Base-by-base conservation (phyloP, 2,113 vertebrate species). In the Eidolon helvum region DNA sequence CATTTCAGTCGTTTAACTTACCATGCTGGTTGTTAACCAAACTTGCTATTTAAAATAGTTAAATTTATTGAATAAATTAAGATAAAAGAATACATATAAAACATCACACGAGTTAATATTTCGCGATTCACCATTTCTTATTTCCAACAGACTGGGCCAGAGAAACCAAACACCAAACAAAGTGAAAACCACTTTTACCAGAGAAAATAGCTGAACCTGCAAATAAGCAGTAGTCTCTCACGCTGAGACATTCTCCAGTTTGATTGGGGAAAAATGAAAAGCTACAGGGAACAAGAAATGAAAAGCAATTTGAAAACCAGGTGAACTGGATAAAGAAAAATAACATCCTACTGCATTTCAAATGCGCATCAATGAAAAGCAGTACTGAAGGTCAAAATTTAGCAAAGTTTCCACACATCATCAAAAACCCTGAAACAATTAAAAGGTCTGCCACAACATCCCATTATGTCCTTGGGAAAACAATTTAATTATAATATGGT, bases 301-400 rank as follows among this genome's bases (percentile, higher is more conserved):
- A 95, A 96, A 97, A 95, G 82, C 90, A 96, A 97, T 91, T 91
- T 55, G 75, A 93, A 93, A 96, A 92, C 53, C 77, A 96, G 45
- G 57, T 89, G 82, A 93, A 79, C 59, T 92, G 80, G 77, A 89
- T 95, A 87, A 84, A 22, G 40, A 86, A 88, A 92, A 86, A 53
- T 61, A 88, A n/a, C 83, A 82, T 57, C n/a, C 35, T 55, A 19
- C 69, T 43, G 30, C 14, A 92, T 75, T 78, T 75, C 71, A 95
- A 92, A 57, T 38, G n/a, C 12, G 30, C 33, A 65, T 55, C 78
- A 63, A 4, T 63, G 50, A 95, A 79, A 83, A 96, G 2, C 16
- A 15, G 53, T 69, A 43, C 30, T 72, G 45, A 92, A 1, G 72
- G 30, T 35, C n/a, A 93, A 88, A 53, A 82, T n/a, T 43, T 4